Evolutionary conservation across 2,888 invertebrate species (phyloP), one percentile per base, ranked within the genome.

Genomic region (Agonum fuliginosum): DNA sequence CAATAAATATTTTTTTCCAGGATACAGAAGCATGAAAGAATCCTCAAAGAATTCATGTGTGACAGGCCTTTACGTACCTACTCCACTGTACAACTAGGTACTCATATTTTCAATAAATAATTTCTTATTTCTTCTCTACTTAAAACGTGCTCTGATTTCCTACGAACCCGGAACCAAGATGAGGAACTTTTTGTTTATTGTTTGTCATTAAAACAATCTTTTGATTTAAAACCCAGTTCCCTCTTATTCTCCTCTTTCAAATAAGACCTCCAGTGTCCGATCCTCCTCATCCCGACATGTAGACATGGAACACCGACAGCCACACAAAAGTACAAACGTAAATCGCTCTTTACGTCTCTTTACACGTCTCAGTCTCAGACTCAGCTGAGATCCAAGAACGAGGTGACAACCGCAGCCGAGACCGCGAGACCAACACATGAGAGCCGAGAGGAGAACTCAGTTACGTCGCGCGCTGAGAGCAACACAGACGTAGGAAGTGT

Each of bases 251-350:
- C n/a, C n/a, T n/a, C n/a, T n/a, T 48, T 30, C 0, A 34, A 62
- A 62, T 62, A 62, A 62, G 58, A 34, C 30, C 27, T 46, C 46
- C 17, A 3, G 30, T 30, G 3, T 46, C 17, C 46, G 12, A 46
- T 46, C 17, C 46, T 46, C 46, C 14, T 46, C 46, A 2, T 30
- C 58, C 30, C 27, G 30, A 30, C 30, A 27, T 30, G 30, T 12
- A 17, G 30, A 54, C 58, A 62, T 20, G 2, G 5, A 1, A 58
- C 58, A 58, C 2, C 58, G 30, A 58, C 58, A 58, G 14, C 58
- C 30, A 17, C 19, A 62, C 58, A 62, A 54, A 24, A 24, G 24
- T 30, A 62, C 58, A 62, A 27, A 58, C 58, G 30, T 62, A 62
- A 62, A 62, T 62, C 58, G 30, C 30, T 30, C 58, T 46, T 17